phyloP scores from a whole-genome alignment of 92 coral and sea anemone genomes.

The Epizoanthus rinbou region DNA sequence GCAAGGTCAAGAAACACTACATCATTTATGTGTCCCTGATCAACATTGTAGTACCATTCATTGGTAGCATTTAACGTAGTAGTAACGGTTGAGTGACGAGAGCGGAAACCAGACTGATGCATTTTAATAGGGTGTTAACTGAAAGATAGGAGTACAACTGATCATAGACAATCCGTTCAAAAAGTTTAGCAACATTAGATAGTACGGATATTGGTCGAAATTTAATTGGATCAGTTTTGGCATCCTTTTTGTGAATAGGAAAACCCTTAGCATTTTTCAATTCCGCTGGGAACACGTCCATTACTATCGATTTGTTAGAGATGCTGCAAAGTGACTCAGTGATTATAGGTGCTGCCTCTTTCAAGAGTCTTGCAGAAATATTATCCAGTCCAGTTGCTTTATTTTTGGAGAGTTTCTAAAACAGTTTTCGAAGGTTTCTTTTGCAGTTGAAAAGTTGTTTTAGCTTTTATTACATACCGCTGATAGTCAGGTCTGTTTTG shows the following conservation, averaged over 20 bases:
- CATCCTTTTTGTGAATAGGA: not conserved
- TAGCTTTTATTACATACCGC: not conserved
- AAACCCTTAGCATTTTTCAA: not conserved
- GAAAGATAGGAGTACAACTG: not conserved
- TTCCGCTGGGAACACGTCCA: not conserved
- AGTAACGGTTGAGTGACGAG: too few species aligned
- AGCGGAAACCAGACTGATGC: not conserved
- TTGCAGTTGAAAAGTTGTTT: not conserved
- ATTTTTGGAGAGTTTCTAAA: not conserved
- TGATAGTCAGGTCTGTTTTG: not conserved
- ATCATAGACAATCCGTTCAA: not conserved
- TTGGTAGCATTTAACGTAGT: too few species aligned
- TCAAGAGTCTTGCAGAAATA: constrained; percentile 2
- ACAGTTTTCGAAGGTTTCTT: not conserved
- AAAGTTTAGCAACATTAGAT: not conserved
- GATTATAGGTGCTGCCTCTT: not conserved
- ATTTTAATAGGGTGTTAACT: not conserved
- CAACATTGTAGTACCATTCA: too few species aligned
- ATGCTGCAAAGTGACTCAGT: constrained; percentile 1
- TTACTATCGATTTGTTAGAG: too few species aligned
- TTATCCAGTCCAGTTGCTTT: constrained; percentile 8
- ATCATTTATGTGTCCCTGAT: too few species aligned
- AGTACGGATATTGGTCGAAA: not conserved
- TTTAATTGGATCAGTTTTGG: not conserved
- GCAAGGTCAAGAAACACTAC: too few species aligned